A percentile compares a stretch with the other conserved stretches of the same genome.
Conservation (phyloP, 1,140 invertebrate genomes). For the Patella vulgata region DNA sequence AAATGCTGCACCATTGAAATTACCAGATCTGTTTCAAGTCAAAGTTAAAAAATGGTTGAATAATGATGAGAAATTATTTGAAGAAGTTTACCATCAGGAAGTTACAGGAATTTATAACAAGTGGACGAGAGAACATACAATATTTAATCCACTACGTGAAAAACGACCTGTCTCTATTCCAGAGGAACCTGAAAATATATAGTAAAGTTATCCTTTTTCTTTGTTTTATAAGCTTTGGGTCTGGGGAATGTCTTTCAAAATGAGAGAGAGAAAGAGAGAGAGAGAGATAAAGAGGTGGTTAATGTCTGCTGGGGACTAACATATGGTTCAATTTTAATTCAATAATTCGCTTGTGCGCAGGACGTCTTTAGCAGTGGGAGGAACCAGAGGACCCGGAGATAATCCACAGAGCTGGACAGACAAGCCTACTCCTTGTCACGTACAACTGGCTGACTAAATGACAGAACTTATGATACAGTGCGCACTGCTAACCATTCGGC, state of each 20-base stretch:
- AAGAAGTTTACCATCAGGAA: constrained; percentile 51
- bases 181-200: constrained; percentile 45
- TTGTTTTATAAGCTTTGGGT: background rate
- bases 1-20: constrained; percentile 32
- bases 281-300: too few species aligned
- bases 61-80: constrained; percentile 47
- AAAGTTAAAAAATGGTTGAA: constrained; percentile 59
- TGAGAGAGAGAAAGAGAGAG: background rate
- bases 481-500: too few species aligned
- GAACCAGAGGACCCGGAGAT: too few species aligned
- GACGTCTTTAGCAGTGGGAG: too few species aligned
- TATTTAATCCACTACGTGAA: constrained; percentile 65
- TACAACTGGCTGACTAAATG: too few species aligned
- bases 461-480: too few species aligned
- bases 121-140: constrained; percentile 62
- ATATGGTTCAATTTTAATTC: too few species aligned
- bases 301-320: too few species aligned
- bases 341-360: too few species aligned
- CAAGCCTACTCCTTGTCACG: too few species aligned
- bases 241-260: background rate
- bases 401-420: too few species aligned
- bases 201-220: constrained; percentile 38
- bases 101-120: constrained; percentile 61
- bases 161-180: constrained; percentile 59
- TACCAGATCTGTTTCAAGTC: constrained; percentile 42